Evolutionary conservation across 2,113 vertebrate genomes (phyloP).

Genomic region (Choloepus hoffmanni): DNA sequence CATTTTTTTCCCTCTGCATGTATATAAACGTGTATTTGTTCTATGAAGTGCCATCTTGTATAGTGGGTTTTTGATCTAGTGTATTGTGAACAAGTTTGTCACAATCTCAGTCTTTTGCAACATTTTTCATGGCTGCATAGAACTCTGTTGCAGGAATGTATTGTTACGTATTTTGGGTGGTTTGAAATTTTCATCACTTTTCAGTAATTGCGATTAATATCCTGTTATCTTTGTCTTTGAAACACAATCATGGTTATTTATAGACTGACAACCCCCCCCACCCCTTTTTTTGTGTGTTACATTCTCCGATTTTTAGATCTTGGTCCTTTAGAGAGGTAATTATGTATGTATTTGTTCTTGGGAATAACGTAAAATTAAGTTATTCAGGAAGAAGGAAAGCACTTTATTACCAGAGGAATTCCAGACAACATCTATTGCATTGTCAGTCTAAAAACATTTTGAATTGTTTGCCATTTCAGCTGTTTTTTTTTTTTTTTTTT

Average conservation of each 20-base stretch:
- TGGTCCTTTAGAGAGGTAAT: background rate
- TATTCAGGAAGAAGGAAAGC: background rate
- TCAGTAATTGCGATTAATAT: background rate
- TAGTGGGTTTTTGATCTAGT: background rate
- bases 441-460: background rate
- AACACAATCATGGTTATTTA: background rate
- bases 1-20: background rate
- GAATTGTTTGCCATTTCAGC: background rate
- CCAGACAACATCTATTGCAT: background rate
- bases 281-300: background rate
- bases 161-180: background rate
- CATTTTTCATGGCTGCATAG: background rate
- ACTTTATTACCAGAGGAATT: background rate
- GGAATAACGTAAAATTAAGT: background rate
- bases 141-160: background rate
- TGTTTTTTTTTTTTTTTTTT: background rate
- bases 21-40: background rate
- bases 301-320: background rate
- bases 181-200: conserved; percentile 51
- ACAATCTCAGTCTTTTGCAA: background rate
- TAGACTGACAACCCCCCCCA: background rate
- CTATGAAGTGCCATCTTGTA: background rate
- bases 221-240: background rate
- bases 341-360: background rate
- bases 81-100: background rate